Conservation (phyloP, 2,888 invertebrate genomes). For the Bimastos eiseni region DNA sequence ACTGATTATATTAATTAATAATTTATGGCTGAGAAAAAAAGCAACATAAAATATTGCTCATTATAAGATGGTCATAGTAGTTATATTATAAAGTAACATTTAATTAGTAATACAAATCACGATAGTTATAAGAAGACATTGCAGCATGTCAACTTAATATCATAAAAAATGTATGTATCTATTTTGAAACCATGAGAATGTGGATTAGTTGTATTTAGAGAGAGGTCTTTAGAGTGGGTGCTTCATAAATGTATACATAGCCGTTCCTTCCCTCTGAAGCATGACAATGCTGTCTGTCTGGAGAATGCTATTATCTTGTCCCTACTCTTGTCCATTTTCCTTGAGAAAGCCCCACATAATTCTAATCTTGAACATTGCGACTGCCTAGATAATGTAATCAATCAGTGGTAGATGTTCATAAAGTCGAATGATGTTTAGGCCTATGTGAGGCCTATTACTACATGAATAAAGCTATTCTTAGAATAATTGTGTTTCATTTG, state of each 20-base stretch:
- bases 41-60: neutral
- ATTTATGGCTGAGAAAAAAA: neutral
- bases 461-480: neutral
- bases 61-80: neutral
- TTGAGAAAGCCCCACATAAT: neutral
- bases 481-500: neutral
- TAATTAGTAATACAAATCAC: neutral
- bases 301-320: neutral
- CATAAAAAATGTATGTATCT: neutral
- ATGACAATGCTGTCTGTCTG: slow-evolving; percentile 2
- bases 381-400: neutral
- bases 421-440: neutral
- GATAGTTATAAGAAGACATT: neutral
- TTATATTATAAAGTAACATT: neutral
- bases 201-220: neutral
- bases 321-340: neutral
- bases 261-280: neutral
- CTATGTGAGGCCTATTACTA: neutral
- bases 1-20: neutral
- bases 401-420: neutral
- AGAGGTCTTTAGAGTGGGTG: neutral
- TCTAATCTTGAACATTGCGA: neutral
- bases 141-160: neutral
- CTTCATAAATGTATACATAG: neutral
- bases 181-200: slow-evolving; percentile 6